phyloP scores from a whole-genome alignment of 2,797 vertebrate species.

The Urosaurus nigricauda region DNA sequence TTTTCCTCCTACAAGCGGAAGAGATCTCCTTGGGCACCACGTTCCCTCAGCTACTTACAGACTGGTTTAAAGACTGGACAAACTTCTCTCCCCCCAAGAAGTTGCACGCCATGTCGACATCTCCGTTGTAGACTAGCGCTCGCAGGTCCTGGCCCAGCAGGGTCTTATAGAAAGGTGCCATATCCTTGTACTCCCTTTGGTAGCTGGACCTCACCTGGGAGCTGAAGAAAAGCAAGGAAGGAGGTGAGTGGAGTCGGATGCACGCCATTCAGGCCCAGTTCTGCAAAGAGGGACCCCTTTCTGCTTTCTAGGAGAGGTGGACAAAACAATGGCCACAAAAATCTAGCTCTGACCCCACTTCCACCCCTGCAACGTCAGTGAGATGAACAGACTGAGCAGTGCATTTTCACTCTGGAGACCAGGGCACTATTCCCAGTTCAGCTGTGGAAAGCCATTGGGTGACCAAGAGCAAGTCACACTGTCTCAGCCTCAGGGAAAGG shows the following conservation, averaged over 20 bases:
- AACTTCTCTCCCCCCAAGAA: slow-evolving; percentile 61
- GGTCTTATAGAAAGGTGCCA: slow-evolving; percentile 42
- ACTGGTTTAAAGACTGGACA: slow-evolving; percentile 49
- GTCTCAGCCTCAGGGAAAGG: no score
- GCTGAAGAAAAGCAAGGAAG: neutral
- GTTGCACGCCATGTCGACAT: slow-evolving; percentile 59
- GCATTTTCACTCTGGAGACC: no score
- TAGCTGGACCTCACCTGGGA: slow-evolving; percentile 22
- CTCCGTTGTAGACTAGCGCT: slow-evolving; percentile 53
- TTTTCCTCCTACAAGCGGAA: neutral
- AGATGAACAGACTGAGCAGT: no score
- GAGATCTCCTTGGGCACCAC: neutral
- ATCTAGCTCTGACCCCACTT: no score
- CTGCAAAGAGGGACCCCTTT: no score
- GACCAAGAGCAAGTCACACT: no score
- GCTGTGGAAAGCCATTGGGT: no score
- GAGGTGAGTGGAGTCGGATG: neutral
- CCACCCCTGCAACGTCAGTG: no score
- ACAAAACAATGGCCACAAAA: no score
- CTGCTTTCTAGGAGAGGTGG: no score
- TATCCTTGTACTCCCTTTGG: slow-evolving; percentile 42
- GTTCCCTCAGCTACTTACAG: slow-evolving; percentile 33
- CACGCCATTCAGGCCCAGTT: no score
- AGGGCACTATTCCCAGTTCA: no score
- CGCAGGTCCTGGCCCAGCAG: slow-evolving; percentile 40